Conservation (phyloP, 2,797 vertebrate genomes). For the Picus viridis region DNA sequence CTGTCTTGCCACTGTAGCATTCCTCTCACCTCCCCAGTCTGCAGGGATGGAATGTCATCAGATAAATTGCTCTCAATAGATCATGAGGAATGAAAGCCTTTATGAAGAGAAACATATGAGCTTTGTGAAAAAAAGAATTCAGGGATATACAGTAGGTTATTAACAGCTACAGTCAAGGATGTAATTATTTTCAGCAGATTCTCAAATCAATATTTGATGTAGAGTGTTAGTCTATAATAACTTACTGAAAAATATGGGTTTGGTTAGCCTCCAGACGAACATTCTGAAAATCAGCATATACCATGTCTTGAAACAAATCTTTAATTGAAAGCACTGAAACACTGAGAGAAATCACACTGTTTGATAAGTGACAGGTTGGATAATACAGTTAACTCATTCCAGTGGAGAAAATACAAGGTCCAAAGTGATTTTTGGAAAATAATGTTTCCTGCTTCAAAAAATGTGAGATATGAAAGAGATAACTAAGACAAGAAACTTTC, state of each 20-base stretch:
- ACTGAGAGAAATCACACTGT: background rate
- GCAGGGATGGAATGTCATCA: fast-evolving
- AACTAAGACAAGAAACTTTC: background rate
- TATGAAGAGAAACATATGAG: background rate
- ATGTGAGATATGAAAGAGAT: background rate
- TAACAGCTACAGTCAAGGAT: background rate
- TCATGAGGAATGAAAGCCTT: background rate
- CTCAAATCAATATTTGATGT: background rate
- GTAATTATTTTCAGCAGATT: background rate
- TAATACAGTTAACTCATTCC: background rate
- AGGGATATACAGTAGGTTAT: background rate
- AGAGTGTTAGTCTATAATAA: background rate
- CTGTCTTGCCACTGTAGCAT: no score
- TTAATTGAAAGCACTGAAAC: constrained; percentile 23
- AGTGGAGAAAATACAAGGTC: background rate
- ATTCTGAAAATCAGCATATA: background rate
- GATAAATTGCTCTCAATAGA: background rate
- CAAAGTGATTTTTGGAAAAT: background rate
- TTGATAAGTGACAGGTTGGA: background rate
- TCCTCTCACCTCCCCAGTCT: background rate
- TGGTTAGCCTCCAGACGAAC: constrained; percentile 20
- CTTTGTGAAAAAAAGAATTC: background rate
- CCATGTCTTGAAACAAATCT: constrained; percentile 1
- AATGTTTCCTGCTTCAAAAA: background rate
- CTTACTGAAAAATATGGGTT: background rate